Percentiles rank a stretch among this genome's conserved stretches.
Conservation (phyloP, 1,140 invertebrate genomes). For the Andricus grossulariae region DNA sequence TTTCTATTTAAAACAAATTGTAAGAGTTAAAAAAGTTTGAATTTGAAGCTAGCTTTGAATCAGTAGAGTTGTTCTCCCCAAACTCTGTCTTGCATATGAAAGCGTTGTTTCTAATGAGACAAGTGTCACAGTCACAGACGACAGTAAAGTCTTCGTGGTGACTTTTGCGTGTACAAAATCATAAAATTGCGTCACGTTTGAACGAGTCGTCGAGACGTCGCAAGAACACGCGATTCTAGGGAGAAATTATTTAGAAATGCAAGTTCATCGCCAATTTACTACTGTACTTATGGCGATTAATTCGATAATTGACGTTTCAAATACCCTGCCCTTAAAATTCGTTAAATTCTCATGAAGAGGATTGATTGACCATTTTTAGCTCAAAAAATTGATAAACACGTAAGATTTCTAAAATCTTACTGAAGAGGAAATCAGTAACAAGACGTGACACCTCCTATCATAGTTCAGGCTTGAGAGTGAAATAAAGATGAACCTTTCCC, state of each 20-base stretch:
- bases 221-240: slow-evolving; percentile 52
- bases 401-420: too few relatives aligned
- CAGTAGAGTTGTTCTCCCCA: not conserved
- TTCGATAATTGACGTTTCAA: not conserved
- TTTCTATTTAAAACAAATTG: too few relatives aligned
- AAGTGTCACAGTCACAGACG: slow-evolving; percentile 40
- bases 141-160: slow-evolving; percentile 40
- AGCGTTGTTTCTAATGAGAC: slow-evolving; percentile 50
- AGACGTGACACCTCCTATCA: too few relatives aligned
- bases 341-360: not conserved
- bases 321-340: not conserved
- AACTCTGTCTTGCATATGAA: slow-evolving; percentile 36
- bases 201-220: slow-evolving; percentile 49
- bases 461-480: too few relatives aligned
- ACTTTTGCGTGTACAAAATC: slow-evolving; percentile 47
- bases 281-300: slow-evolving; percentile 10
- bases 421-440: too few relatives aligned
- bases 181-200: slow-evolving; percentile 46
- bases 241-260: slow-evolving; percentile 37
- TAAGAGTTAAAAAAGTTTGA: not conserved
- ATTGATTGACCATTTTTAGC: too few relatives aligned
- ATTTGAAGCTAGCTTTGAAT: not conserved
- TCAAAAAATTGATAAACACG: too few relatives aligned
- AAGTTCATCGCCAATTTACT: slow-evolving; percentile 1
- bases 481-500: too few relatives aligned